Base-by-base conservation (phyloP, 2,888 invertebrate species). In the Drosophila gaucha region DNA sequence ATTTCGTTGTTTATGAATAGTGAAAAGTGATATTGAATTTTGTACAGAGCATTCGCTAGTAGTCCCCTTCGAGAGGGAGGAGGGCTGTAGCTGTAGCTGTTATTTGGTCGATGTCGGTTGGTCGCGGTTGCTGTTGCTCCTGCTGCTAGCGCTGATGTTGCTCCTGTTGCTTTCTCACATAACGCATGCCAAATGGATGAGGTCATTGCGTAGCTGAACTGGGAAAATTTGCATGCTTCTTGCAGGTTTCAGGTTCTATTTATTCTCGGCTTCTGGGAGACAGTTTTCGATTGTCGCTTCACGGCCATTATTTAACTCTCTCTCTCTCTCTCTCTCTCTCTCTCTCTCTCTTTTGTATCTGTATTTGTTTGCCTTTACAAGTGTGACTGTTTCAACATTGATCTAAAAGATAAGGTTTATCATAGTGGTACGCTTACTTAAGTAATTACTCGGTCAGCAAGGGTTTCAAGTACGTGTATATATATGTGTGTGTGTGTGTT, bases 171-270 rank as follows among this genome's bases (percentile, higher is more conserved):
- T 72, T 47, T 38, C 46, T 20, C 43, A 6, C 24, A n/a, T 26
- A 46, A 39, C 52, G 51, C 49, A 55, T 47, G 43, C 31, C 47
- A 49, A 44, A 50, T 56, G 67, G 72, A 84, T 80, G 80, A 80
- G 88, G 88, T 80, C 88, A 80, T 80, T 76, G 65, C 59, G 58
- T 54, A 76, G 60, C 28, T 31, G 33, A 67, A 39, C 39, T 57
- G 24, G 46, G 56, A 41, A 60, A 51, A 73, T 59, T 74, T 78
- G 50, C 60, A 73, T 60, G 50, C 38, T 31, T 26, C 44, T 56
- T 59, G 47, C 59, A 73, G 52, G 55, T 54, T 65, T 60, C 28
- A 55, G 26, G 33, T 59, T 72, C 54, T 72, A 72, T 72, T 72
- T 58, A 72, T 58, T 72, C 50, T 55, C 65, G 54, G 59, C 47